These are phyloP conservation scores for Athetis lepigone DNA, from an alignment of 2,888 invertebrate species.

Conservation along the genomic window DNA sequence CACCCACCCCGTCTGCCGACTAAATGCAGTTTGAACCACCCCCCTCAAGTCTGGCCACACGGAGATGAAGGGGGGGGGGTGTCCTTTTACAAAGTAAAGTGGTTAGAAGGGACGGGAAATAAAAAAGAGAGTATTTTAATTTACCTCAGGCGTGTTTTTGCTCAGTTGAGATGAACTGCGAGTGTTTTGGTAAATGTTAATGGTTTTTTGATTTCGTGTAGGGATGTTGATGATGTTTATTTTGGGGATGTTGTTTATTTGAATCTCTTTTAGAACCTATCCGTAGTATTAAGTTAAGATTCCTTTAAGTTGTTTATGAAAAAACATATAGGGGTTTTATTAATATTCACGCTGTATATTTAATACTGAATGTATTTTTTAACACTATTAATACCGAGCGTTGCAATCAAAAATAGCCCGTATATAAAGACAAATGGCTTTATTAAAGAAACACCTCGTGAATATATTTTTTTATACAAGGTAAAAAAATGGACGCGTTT, in stretches of 20 bases:
- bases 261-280: background rate
- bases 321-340: too few relatives aligned
- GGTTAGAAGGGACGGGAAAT: constrained; percentile 25
- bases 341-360: too few relatives aligned
- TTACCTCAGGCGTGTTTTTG: constrained; percentile 65
- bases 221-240: background rate
- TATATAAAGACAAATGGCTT: too few relatives aligned
- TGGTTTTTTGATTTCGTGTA: constrained; percentile 3
- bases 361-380: too few relatives aligned
- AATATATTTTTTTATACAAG: too few relatives aligned
- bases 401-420: too few relatives aligned
- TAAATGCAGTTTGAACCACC: constrained; percentile 52
- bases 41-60: constrained; percentile 36
- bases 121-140: constrained; percentile 45
- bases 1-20: constrained; percentile 53
- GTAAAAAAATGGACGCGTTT: too few relatives aligned
- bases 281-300: too few relatives aligned
- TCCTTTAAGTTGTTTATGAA: too few relatives aligned
- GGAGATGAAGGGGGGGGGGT: constrained; percentile 14
- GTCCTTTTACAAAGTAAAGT: constrained; percentile 38
- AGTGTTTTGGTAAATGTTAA: constrained; percentile 5
- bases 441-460: too few relatives aligned
- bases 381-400: too few relatives aligned
- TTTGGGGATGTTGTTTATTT: background rate
- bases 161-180: constrained; percentile 36